Evolutionary conservation across 2,797 vertebrate species (phyloP).

Genomic region (Gouania willdenowi): DNA sequence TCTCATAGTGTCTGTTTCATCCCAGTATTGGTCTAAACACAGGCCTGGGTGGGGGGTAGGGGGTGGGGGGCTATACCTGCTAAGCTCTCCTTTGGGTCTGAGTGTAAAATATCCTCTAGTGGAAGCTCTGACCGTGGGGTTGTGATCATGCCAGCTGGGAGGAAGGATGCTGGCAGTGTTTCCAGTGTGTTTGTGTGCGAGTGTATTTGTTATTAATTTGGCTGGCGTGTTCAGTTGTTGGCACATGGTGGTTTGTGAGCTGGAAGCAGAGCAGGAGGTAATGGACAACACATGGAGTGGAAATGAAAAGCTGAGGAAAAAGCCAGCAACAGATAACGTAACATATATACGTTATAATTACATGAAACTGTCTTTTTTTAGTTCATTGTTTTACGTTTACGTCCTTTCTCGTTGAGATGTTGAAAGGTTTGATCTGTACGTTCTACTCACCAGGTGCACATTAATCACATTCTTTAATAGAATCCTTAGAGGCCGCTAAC

Average conservation of each 20-base stretch:
- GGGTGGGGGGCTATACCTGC: too few species aligned
- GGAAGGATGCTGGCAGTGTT: constrained; percentile 51
- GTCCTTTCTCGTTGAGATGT: background rate
- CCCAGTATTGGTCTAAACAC: constrained; percentile 46
- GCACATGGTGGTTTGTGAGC: constrained; percentile 50
- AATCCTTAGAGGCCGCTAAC: constrained; percentile 9
- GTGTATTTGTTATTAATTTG: constrained; percentile 67
- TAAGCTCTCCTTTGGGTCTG: constrained; percentile 56
- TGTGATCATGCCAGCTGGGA: constrained; percentile 55
- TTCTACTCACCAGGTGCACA: constrained; percentile 42
- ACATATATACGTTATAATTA: too few species aligned
- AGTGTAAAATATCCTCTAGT: constrained; percentile 62
- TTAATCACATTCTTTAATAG: constrained; percentile 37
- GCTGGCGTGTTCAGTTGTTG: constrained; percentile 58
- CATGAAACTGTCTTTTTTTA: too few species aligned
- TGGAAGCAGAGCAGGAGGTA: constrained; percentile 65
- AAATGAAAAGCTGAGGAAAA: constrained; percentile 30
- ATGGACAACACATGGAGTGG: constrained; percentile 65
- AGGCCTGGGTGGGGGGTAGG: constrained; percentile 31
- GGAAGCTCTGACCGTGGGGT: constrained; percentile 43
- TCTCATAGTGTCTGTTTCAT: constrained; percentile 59
- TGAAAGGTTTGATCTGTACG: constrained; percentile 14
- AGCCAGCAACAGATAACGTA: constrained; percentile 26
- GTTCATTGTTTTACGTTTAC: too few species aligned
- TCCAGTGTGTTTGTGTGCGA: constrained; percentile 35